Conservation (phyloP, 2,113 vertebrate species). For the Reinhardtius hippoglossoides region DNA sequence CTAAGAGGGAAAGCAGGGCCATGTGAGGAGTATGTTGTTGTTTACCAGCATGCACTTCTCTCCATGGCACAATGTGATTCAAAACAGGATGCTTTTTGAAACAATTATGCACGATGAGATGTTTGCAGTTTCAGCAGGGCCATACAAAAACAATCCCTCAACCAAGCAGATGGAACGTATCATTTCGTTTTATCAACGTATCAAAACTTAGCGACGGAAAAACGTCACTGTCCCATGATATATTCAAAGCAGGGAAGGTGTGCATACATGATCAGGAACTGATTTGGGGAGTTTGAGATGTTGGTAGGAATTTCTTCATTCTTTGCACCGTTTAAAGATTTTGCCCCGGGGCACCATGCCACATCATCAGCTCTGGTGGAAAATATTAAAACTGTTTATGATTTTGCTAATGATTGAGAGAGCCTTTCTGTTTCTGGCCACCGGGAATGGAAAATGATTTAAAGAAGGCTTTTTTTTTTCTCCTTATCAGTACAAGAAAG, state of each 20-base stretch:
- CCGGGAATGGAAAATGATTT: constrained; percentile 15
- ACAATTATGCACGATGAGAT: constrained; percentile 66
- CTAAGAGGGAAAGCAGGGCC: constrained; percentile 45
- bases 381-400: constrained; percentile 36
- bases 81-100: constrained; percentile 82
- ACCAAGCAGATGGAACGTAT: constrained; percentile 73
- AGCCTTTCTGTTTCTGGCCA: constrained; percentile 14
- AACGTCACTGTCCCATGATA: constrained; percentile 34
- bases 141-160: constrained; percentile 65
- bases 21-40: constrained; percentile 58
- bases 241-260: constrained; percentile 20
- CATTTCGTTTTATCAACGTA: too few relatives aligned
- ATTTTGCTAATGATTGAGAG: constrained; percentile 19
- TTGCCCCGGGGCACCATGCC: not conserved
- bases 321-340: constrained; percentile 8
- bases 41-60: constrained; percentile 62
- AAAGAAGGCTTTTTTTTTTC: constrained; percentile 17
- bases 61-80: constrained; percentile 62
- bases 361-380: constrained; percentile 15
- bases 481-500: constrained; percentile 32
- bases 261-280: constrained; percentile 24
- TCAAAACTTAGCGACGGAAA: constrained; percentile 61
- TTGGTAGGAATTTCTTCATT: constrained; percentile 5
- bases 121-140: constrained; percentile 78
- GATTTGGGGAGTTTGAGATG: constrained; percentile 28